Percentiles rank a stretch among this genome's conserved stretches.
Conservation (phyloP, 2,113 vertebrate genomes). For the Cricetomys ansorgei region DNA sequence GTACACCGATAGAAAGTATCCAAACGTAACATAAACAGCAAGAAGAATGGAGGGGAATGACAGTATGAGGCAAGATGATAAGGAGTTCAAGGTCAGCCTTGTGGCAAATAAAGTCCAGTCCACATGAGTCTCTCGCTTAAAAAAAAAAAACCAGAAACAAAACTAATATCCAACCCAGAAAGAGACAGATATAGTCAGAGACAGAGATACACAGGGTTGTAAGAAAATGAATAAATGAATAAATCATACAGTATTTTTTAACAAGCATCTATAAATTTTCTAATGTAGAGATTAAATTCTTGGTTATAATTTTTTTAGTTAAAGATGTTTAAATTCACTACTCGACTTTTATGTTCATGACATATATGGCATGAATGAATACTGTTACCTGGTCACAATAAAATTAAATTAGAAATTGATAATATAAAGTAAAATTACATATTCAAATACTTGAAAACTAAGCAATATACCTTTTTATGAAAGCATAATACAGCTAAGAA, state of each 20-base stretch:
- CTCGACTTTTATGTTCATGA: too few species aligned
- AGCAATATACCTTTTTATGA: not conserved
- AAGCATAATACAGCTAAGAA: slow-evolving; percentile 49
- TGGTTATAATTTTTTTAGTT: not conserved
- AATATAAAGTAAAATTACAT: slow-evolving; percentile 31
- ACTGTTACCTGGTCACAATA: not conserved
- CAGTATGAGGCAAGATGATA: not conserved
- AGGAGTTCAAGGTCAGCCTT: not conserved
- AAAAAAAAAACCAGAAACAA: not conserved
- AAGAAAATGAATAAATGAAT: slow-evolving; percentile 13
- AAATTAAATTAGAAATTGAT: slow-evolving; percentile 15
- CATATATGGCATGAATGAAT: too few species aligned
- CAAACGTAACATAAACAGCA: not conserved
- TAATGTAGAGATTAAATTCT: not conserved
- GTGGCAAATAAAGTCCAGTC: not conserved
- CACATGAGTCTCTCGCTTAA: not conserved
- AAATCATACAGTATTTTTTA: not conserved
- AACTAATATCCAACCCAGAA: not conserved
- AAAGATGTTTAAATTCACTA: not conserved
- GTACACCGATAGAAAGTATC: not conserved
- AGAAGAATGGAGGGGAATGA: not conserved
- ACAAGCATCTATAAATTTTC: slow-evolving; percentile 30
- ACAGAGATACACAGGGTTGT: not conserved
- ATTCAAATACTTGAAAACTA: not conserved
- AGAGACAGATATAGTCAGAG: slow-evolving; percentile 25